These are phyloP conservation scores for Chiloscyllium plagiosum DNA, from an alignment of 2,113 vertebrate genomes.

Conservation along the genomic window DNA sequence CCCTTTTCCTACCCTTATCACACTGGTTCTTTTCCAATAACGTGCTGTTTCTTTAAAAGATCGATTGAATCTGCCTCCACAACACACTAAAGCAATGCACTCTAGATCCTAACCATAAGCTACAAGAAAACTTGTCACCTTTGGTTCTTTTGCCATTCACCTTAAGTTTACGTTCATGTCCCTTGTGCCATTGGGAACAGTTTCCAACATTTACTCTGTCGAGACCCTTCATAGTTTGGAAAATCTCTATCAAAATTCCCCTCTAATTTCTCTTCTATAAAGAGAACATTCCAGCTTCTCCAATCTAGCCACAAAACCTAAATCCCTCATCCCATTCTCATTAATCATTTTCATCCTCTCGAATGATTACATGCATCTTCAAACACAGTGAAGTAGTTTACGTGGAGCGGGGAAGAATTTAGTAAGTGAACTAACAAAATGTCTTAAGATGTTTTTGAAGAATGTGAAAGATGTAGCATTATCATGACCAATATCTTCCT, in stretches of 20 bases:
- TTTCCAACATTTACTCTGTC: not conserved
- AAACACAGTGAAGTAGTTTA: not conserved
- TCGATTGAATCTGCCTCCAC: not conserved
- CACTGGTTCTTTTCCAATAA: not conserved
- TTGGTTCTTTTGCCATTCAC: not conserved
- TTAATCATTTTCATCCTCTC: not conserved
- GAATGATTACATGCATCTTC: not conserved
- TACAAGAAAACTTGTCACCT: not conserved
- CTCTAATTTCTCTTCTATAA: too few relatives aligned
- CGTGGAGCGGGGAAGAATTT: not conserved
- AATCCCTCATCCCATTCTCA: not conserved
- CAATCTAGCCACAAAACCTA: not conserved
- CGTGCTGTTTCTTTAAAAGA: not conserved
- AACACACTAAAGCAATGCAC: not conserved
- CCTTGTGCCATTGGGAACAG: not conserved
- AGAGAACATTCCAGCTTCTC: not conserved
- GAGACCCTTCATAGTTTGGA: not conserved
- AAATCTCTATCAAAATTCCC: too few relatives aligned
- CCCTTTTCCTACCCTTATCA: not conserved
- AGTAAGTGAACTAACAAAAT: not conserved
- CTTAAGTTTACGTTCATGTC: not conserved
- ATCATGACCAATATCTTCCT: not conserved
- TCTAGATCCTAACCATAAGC: not conserved
- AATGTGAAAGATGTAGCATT: not conserved
- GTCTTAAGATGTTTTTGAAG: not conserved